Evolutionary conservation across 2,797 vertebrate genomes (phyloP), one percentile per base, ranked within the genome.

Genomic region (Amniataba percoides): DNA sequence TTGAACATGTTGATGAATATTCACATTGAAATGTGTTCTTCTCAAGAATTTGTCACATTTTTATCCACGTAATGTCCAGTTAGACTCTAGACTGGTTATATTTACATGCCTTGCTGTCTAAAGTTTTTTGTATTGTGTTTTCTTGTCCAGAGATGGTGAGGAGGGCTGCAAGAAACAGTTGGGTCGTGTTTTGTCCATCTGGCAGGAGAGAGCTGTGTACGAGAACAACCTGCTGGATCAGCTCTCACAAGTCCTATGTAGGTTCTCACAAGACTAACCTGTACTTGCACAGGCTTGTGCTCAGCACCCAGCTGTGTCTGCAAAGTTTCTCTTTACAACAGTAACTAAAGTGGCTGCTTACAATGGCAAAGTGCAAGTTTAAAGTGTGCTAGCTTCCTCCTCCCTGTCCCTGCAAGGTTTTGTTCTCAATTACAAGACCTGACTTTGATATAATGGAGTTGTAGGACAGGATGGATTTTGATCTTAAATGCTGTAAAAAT

Each of bases 151-250:
- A 87, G 97, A 98, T 71, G 96, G 97, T 14, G 98, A 99, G 83
- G 98, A 99, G 21, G 96, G 96, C 82, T 98, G 97, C 90, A 99
- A 98, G 95, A 99, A 98, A 74, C 98, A 99, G 85, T 92, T 99
- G 85, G 96, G 96, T 71, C 96, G 98, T 78, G 97, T 99, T 71
- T 93, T 99, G 18, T 98, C 98, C 83, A 99, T 99, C 91, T 99
- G 98, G 98, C 97, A 99, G 93, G 98, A 99, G 94, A 96, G 98
- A 90, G 97, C 95, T 34, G 98, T 99, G 82, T 99, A 99, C 90
- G 98, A 99, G 87, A 97, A 96, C 81, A 96, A 96, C 89, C 95
- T 99, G 43, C 94, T 99, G 90, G 96, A 98, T 76, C 97, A 98
- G 88, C 97, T 99, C 86, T 97, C 96, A 45, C 95, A 96, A 87